Percentiles rank a stretch among this genome's conserved stretches.
These are phyloP conservation scores for Sarcophaga subvicina DNA, from an alignment of 2,888 invertebrate genomes.

Conservation along the genomic window DNA sequence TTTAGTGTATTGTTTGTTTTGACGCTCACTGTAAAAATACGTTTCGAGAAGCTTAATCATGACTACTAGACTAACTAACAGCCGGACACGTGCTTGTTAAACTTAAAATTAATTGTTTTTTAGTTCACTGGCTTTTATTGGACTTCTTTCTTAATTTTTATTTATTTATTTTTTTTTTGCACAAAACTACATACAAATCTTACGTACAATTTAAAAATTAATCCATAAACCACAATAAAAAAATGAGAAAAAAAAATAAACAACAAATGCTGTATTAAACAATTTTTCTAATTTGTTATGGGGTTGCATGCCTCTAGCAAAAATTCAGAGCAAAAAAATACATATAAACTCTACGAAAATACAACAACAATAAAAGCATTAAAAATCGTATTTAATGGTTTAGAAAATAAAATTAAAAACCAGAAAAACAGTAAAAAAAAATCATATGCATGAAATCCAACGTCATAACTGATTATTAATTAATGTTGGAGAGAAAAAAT, in stretches of 20 bases:
- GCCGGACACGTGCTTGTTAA: background rate
- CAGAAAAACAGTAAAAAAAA: background rate
- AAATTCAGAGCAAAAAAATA: background rate
- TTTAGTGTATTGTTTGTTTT: too few relatives aligned
- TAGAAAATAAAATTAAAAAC: background rate
- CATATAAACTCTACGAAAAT: background rate
- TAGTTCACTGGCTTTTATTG: background rate
- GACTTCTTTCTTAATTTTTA: background rate
- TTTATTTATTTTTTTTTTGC: background rate
- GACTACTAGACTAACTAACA: background rate
- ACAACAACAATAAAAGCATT: background rate
- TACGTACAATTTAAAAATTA: background rate
- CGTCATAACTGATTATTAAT: constrained; percentile 5
- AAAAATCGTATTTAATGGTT: background rate
- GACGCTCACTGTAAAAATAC: too few relatives aligned
- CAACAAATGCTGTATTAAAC: background rate
- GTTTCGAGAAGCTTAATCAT: too few relatives aligned
- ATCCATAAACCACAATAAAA: background rate
- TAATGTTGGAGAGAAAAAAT: background rate
- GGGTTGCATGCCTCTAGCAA: constrained; percentile 8
- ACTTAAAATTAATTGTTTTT: background rate
- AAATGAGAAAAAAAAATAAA: too few relatives aligned
- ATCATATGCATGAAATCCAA: constrained; percentile 5
- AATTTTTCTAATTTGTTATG: constrained; percentile 12
- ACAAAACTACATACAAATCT: background rate